Base-by-base conservation (phyloP, 1,140 invertebrate species). In the Bombus difficillimus region DNA sequence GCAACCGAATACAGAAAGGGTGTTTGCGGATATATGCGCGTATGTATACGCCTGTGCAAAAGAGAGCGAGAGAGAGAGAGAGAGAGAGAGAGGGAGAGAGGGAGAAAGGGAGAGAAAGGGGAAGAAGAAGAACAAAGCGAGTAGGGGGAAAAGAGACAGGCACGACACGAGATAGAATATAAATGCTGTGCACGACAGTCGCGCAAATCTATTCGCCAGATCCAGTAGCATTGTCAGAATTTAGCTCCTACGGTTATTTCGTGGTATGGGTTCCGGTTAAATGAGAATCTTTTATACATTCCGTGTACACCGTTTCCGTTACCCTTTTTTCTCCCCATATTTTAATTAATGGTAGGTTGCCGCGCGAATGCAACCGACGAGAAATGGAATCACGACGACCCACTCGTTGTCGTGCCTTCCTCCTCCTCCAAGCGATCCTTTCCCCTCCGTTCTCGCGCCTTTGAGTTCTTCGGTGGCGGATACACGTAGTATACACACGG, bases 201-300 rank as follows among this genome's bases (percentile, higher is more conserved):
- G 90, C 75, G 64, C 79, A 87, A 91, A 91, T 90, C 86, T 84
- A 90, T 90, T 88, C 87, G 81, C 71, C 57, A 66, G 89, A 91
- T 90, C 84, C 86, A 68, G 47, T 32, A 43, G 85, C 82, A 91
- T 91, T 91, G 91, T 91, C 88, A 83, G 86, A 86, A 89, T 87
- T 85, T 86, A 81, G 77, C 86, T 80, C 64, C 76, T 78, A 68
- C 81, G 81, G 88, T 90, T 88, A 90, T 86, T 83, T 78, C 81
- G 72, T 37, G 69, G 77, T 66, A 75, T 78, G 77, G 74, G 88
- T 75, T 87, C 82, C 91, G 88, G 86, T 92, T 91, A 91, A 92
- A 92, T 89, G 92, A 92, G 90, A 90, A 91, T 92, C 91, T 92
- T 92, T 92, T 92, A 92, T 92, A 92, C 86, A 92, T 91, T 89